phyloP scores from a whole-genome alignment of 1,140 invertebrate species.

The Carposina sasakii region DNA sequence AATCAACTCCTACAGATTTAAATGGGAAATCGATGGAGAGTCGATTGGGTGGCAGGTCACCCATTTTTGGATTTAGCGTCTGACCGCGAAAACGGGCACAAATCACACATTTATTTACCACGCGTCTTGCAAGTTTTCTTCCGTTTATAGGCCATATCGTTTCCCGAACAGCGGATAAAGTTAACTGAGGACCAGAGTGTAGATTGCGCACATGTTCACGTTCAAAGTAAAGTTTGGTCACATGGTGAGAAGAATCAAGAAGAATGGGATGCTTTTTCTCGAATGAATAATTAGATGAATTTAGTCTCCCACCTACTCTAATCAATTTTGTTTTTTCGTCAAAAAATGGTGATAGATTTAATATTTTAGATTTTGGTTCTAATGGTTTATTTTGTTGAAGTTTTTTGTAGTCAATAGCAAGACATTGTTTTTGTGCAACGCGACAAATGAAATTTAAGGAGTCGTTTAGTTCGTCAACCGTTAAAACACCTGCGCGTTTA shows the following conservation, averaged over 20 bases:
- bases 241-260: constrained; percentile 3
- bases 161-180: neutral
- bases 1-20: neutral
- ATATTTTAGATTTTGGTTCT: neutral
- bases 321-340: neutral
- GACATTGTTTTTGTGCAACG: neutral
- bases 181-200: neutral
- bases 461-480: neutral
- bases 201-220: constrained; percentile 1
- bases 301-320: neutral
- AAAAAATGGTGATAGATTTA: neutral
- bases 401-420: constrained; percentile 1
- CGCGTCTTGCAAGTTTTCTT: neutral
- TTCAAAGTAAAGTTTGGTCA: neutral
- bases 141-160: neutral
- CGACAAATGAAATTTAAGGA: constrained; percentile 1
- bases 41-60: neutral
- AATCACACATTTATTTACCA: neutral
- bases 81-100: constrained; percentile 3
- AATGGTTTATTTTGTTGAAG: neutral
- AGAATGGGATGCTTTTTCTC: neutral
- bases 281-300: neutral
- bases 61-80: neutral
- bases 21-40: neutral
- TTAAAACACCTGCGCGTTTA: neutral